phyloP scores from a whole-genome alignment of 2,113 vertebrate species.

The Tragulus kanchil region DNA sequence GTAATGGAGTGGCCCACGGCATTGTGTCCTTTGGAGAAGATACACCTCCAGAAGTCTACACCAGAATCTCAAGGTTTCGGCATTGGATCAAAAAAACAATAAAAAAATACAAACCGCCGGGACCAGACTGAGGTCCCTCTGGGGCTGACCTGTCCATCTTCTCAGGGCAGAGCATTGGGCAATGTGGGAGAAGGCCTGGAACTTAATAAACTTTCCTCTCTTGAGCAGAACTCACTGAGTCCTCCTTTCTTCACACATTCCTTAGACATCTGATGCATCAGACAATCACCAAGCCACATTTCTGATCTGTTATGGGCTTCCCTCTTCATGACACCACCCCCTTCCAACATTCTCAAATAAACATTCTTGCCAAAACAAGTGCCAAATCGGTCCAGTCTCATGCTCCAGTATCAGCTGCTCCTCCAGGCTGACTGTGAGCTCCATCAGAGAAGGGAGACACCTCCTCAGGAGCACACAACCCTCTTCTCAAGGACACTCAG shows the following conservation, averaged over 20 bases:
- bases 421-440: not conserved
- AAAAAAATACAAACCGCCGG: not conserved
- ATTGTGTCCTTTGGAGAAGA: not conserved
- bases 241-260: not conserved
- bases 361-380: not conserved
- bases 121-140: no score
- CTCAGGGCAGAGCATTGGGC: not conserved
- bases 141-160: not conserved
- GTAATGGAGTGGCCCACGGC: not conserved
- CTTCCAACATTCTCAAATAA: not conserved
- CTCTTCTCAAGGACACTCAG: not conserved
- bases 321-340: not conserved
- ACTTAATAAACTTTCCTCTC: not conserved
- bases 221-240: not conserved
- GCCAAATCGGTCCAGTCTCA: not conserved
- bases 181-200: no score
- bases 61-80: not conserved
- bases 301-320: not conserved
- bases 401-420: not conserved
- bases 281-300: not conserved
- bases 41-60: not conserved
- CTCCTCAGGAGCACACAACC: not conserved
- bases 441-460: not conserved
- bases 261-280: not conserved
- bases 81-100: conserved; percentile 5